phyloP scores from a whole-genome alignment of 2,888 invertebrate genomes.

The Conistra vaccinii region DNA sequence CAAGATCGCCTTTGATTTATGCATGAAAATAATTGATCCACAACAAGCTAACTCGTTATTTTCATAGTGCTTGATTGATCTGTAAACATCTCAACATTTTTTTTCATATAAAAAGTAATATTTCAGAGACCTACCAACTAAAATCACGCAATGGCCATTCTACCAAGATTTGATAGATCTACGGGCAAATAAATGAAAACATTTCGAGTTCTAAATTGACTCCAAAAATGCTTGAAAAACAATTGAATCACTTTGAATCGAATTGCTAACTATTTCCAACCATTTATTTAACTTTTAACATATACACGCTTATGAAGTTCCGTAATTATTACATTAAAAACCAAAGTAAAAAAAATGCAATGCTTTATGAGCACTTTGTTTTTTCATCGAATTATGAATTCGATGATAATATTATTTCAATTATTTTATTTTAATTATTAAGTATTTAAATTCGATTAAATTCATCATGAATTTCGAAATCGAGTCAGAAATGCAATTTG shows the following conservation, averaged over 20 bases:
- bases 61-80: background rate
- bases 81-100: background rate
- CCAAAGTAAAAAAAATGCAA: too few species aligned
- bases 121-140: background rate
- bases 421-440: too few species aligned
- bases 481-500: too few species aligned
- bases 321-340: too few species aligned
- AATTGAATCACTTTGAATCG: background rate
- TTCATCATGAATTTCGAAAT: too few species aligned
- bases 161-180: background rate
- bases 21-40: background rate
- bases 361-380: too few species aligned
- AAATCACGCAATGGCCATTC: background rate
- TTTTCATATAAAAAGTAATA: background rate
- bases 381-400: too few species aligned
- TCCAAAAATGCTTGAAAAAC: background rate
- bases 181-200: background rate
- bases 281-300: too few species aligned
- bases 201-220: background rate
- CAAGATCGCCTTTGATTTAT: background rate
- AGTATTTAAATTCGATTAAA: too few species aligned
- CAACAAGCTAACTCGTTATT: background rate
- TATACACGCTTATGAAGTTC: too few species aligned
- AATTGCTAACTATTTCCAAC: too few species aligned
- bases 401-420: too few species aligned